Evolutionary conservation across 2,113 vertebrate genomes (phyloP).

Genomic region (Pampusana beccarii): DNA sequence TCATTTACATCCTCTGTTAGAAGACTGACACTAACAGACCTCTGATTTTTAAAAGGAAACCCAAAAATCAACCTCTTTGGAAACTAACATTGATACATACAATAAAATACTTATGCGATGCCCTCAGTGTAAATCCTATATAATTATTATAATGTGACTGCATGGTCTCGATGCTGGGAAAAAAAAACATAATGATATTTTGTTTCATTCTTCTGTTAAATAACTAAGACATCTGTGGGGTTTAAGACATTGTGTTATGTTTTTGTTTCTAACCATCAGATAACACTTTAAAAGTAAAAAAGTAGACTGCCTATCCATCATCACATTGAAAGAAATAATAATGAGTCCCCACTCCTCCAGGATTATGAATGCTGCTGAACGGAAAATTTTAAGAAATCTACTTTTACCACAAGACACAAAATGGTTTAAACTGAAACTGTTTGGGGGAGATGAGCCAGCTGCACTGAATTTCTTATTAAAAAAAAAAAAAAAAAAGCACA

Average conservation of each 20-base stretch:
- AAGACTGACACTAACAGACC: background rate
- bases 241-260: background rate
- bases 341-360: constrained; percentile 19
- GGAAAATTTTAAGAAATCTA: constrained; percentile 43
- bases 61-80: background rate
- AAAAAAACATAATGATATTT: background rate
- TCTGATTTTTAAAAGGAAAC: background rate
- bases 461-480: background rate
- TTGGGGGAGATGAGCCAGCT: background rate
- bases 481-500: background rate
- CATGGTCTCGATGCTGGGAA: background rate
- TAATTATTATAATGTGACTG: background rate
- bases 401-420: constrained; percentile 2
- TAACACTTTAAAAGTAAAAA: constrained; percentile 27
- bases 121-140: background rate
- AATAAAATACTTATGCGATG: background rate
- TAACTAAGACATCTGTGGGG: background rate
- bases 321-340: constrained; percentile 26
- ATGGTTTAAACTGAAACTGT: background rate
- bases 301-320: constrained; percentile 18
- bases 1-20: constrained; percentile 22
- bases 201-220: background rate
- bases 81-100: background rate
- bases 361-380: constrained; percentile 25
- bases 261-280: constrained; percentile 28